Evolutionary conservation across 2,113 vertebrate genomes (phyloP), one percentile per base, ranked within the genome.

Genomic region (Taurulus bubalis): DNA sequence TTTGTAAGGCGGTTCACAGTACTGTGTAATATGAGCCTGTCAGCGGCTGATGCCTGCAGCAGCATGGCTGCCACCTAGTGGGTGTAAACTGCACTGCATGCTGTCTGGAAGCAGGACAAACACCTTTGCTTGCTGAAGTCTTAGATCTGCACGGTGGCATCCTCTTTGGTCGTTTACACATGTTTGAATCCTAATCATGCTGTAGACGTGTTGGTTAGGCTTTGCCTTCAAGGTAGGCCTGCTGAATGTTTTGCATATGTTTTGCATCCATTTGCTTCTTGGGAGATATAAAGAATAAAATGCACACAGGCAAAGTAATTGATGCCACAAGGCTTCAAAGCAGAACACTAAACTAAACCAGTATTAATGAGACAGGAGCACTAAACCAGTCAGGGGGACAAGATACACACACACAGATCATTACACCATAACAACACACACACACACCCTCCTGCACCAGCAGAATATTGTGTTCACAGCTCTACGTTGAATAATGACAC

Each of bases 31-130:
- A 15, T 49, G n/a, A 53, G 32, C 24, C 26, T 34, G 62, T 62
- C 26, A 77, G 68, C 15, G 67, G 28, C 12, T 2, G 14, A 49
- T 36, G 24, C n/a, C 47, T n/a, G 86, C 71, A 58, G 71, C 30
- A 68, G 1, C 8, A 3, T 63, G 45, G 30, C 55, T 72, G 75
- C 72, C 82, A 66, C 60, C 82, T 62, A 62, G 62, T 62, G 84
- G 28, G 22, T 7, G n/a, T 72, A 49, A 4, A n/a, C 51, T n/a
- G 0, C 3, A 68, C 53, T 71, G 36, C 77, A 58, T 20, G 58
- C 26, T 11, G 28, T 72, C 22, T 82, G 38, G 10, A 51, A 20
- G 2, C 8, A 30, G 22, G n/a, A 32, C 58, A 75, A 53, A 71
- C 40, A 42, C 3, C 63, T 11, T 1, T 4, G n/a, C 12, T 38